Base-by-base conservation (phyloP, 2,113 vertebrate species). In the Arenaria interpres region DNA sequence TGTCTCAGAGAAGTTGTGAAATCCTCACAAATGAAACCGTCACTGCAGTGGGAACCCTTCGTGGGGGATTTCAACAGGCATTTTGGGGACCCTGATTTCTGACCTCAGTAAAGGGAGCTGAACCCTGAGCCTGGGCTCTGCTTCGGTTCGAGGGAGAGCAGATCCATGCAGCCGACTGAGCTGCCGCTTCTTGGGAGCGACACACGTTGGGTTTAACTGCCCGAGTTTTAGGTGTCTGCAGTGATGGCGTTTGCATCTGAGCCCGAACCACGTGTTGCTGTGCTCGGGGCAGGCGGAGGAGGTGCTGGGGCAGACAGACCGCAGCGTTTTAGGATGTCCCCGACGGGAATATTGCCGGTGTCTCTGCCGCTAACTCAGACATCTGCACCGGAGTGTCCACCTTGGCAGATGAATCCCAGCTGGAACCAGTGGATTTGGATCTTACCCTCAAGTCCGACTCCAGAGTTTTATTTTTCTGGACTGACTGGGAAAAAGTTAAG, bases 51-150 rank as follows among this genome's bases (percentile, higher is more conserved):
- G 67, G 59, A 39, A 37, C 8, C 27, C 57, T 59, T 28, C 5
- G 0, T 0, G 2, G 46, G 39, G 54, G 62, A 25, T 53, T 75
- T 62, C 83, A 17, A 18, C 22, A 4, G 1, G 3, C 4, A 0
- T 53, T 46, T 21, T 1, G 8, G 69, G 56, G 16, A 53, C n/a
- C 3, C 16, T n/a, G n/a, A n/a, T 35, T 48, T 67, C 51, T 7
- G 23, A 12, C 19, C 14, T 6, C 27, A 24, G 7, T 12, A 10
- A 15, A 48, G 32, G 87, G 69, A 53, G 78, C 53, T 23, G 86
- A 41, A 27, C 41, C 2, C 3, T 35, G 14, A 4, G 3, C 22
- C 64, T 43, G 77, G 50, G 57, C 35, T 64, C 43, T 15, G 0
- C 30, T 73, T 54, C 3, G 30, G 3, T 46, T 39, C 1, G 0